A percentile compares a stretch with the other conserved stretches of the same genome.
These are phyloP conservation scores for Hippocampus guttulatus DNA, from an alignment of 2,113 vertebrate genomes.

Conservation along the genomic window DNA sequence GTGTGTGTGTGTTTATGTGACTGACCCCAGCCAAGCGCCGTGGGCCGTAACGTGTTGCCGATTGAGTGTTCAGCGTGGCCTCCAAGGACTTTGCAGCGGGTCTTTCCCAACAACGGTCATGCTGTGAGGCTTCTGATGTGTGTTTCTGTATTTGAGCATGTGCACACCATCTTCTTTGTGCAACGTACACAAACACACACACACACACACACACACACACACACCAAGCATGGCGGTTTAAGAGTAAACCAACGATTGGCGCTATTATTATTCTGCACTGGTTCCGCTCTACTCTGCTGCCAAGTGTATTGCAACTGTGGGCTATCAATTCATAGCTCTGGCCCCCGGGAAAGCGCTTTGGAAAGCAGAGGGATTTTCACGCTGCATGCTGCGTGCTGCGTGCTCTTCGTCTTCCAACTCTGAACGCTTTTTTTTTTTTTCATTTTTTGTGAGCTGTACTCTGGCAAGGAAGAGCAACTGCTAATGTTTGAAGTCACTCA, in stretches of 20 bases:
- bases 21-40: slow-evolving; percentile 50
- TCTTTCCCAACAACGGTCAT: slow-evolving; percentile 16
- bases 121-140: neutral
- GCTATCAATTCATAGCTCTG: slow-evolving; percentile 60
- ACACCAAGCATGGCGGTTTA: slow-evolving; percentile 15
- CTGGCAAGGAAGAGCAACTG: slow-evolving; percentile 34
- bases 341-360: slow-evolving; percentile 60
- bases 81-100: slow-evolving; percentile 46
- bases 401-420: slow-evolving; percentile 44
- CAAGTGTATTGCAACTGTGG: slow-evolving; percentile 61
- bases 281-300: slow-evolving; percentile 46
- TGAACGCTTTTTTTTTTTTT: slow-evolving; percentile 21
- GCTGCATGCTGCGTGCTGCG: slow-evolving; percentile 30
- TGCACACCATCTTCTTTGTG: slow-evolving; percentile 32
- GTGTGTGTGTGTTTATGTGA: slow-evolving; percentile 17
- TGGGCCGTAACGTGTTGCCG: slow-evolving; percentile 56
- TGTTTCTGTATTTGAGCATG: slow-evolving; percentile 15
- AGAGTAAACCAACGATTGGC: slow-evolving; percentile 47
- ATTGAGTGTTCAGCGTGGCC: slow-evolving; percentile 53
- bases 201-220: neutral
- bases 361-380: slow-evolving; percentile 60
- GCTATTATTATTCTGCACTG: slow-evolving; percentile 54
- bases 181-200: slow-evolving; percentile 4
- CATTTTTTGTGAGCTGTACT: slow-evolving; percentile 6
- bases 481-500: slow-evolving; percentile 35